These are phyloP conservation scores for Callocephalon fimbriatum DNA, from an alignment of 2,113 vertebrate genomes.

Conservation along the genomic window DNA sequence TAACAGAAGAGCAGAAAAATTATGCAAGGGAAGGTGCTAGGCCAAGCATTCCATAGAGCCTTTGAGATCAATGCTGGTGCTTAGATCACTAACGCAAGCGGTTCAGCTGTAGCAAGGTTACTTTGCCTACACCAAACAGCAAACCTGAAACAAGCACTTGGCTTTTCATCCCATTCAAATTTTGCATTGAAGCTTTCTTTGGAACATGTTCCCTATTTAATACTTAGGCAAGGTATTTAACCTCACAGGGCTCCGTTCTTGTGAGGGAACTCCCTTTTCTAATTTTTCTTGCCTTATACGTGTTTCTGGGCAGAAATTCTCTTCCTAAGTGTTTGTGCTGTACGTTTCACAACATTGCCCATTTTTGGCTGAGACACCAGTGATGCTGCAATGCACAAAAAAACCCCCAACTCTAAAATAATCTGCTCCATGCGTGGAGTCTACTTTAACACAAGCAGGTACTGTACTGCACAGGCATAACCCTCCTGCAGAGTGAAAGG, in stretches of 20 bases:
- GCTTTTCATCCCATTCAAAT: background rate
- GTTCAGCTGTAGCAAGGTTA: rapidly evolving
- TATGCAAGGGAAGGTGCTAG: background rate
- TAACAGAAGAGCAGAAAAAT: background rate
- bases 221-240: background rate
- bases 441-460: background rate
- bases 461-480: rapidly evolving
- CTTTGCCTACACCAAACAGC: background rate
- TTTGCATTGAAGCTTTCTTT: background rate
- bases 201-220: background rate
- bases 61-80: background rate
- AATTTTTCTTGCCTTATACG: background rate
- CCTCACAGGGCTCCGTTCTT: background rate
- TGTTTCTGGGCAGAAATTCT: background rate
- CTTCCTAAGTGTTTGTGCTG: background rate
- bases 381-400: background rate
- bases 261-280: background rate
- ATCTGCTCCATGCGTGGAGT: rapidly evolving
- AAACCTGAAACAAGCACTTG: background rate
- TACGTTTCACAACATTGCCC: background rate
- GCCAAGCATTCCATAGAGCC: background rate
- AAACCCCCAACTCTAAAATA: background rate
- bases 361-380: background rate
- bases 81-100: background rate
- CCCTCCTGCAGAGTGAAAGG: rapidly evolving